Base-by-base conservation (phyloP, 2,113 vertebrate genomes). In the Anthoscopus minutus region DNA sequence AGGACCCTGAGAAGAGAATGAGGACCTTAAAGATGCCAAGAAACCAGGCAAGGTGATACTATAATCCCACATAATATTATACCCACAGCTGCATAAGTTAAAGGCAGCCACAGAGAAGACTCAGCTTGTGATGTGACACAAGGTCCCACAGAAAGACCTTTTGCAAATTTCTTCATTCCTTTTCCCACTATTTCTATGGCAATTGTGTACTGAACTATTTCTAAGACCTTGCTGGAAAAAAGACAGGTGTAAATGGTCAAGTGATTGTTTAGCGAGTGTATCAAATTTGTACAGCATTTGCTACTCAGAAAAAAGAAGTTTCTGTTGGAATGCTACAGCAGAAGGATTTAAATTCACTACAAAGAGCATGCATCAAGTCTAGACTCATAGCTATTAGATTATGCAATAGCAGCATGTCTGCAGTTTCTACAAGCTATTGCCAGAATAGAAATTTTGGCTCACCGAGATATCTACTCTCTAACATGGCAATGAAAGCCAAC, bases 221-320 rank as follows among this genome's bases (percentile, higher is more conserved):
- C 53, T 58, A 80, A 53, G 25, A 76, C 30, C 13, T 86, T 93
- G 76, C 64, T 80, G 92, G 69, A 89, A 70, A 96, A 96, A 96
- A 92, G 44, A 1, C 6, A 53, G 27, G 3, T 30, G 13, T 54
- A 85, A 95, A 74, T 23, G 30, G 10, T 13, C 44, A 88, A 89
- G 62, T 92, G 91, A 90, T 77, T 93, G 57, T 83, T 89, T 56
- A 92, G 74, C 80, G 47, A 96, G 60, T 74, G 69, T 56, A 91
- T 37, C 42, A 74, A 96, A 93, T 90, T 95, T 80, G 60, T 71
- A 93, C 56, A 96, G 90, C 65, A 87, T 76, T 84, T 96, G 83
- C 84, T 74, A 94, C 58, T 94, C 74, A 92, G 51, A 69, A 35
- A 91, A 37, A 17, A 86, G 20, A 60, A 48, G 56, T 96, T 97